A percentile compares a stretch with the other conserved stretches of the same genome.
Evolutionary conservation across 2,113 vertebrate species (phyloP).

Genomic region (Ophthalmolycus amberensis): DNA sequence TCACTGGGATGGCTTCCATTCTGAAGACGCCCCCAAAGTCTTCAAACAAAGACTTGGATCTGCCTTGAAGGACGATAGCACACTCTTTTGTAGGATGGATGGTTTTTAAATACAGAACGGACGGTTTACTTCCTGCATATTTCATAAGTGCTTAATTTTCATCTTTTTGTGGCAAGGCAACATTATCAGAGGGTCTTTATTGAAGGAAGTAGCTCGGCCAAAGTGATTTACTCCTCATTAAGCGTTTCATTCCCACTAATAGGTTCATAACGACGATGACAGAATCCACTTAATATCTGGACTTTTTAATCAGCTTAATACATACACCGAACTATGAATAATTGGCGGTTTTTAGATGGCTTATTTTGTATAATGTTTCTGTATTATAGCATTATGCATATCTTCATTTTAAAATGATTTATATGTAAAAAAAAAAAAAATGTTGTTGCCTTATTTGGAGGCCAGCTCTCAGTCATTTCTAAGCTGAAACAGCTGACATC

Average conservation of each 20-base stretch:
- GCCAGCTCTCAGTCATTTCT: conserved; percentile 53
- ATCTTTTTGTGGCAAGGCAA: conserved; percentile 65
- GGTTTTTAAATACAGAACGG: conserved; percentile 52
- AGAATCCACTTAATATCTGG: conserved; percentile 34
- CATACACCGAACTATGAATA: conserved; percentile 33
- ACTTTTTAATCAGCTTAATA: conserved; percentile 54
- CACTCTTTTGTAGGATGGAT: conserved; percentile 70
- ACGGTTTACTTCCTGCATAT: conserved; percentile 64
- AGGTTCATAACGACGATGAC: conserved; percentile 10
- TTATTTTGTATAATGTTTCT: conserved; percentile 70
- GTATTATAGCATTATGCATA: conserved; percentile 74
- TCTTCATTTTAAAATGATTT: conserved; percentile 67
- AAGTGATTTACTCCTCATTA: conserved; percentile 73
- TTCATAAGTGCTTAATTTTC: conserved; percentile 68
- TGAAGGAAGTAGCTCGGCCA: conserved; percentile 83
- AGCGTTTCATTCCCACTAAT: conserved; percentile 54
- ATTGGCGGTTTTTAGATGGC: conserved; percentile 55
- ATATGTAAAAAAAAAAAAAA: conserved; percentile 44
- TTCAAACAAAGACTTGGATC: conserved; percentile 70
- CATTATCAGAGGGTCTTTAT: conserved; percentile 60
- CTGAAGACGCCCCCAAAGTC: conserved; percentile 62
- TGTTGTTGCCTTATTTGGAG: conserved; percentile 56
- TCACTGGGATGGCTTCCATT: conserved; percentile 57
- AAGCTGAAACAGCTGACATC: conserved; percentile 38
- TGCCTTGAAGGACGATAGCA: conserved; percentile 81